These are phyloP conservation scores for Heterotilapia buettikoferi DNA, from an alignment of 2,113 vertebrate genomes.

Conservation along the genomic window DNA sequence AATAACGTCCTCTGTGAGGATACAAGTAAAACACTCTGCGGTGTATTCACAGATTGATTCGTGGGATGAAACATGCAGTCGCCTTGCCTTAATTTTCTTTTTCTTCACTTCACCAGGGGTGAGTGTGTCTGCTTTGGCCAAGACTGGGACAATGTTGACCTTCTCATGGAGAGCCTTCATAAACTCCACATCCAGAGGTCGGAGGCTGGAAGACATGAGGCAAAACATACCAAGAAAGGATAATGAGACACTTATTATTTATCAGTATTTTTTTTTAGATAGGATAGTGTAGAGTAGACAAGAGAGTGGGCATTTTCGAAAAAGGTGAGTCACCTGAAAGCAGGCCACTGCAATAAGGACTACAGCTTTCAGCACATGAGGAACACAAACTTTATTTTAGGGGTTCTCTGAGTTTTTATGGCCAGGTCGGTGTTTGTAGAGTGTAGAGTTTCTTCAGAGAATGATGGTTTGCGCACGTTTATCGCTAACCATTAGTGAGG, in stretches of 20 bases:
- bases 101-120: slow-evolving; percentile 86
- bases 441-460: not conserved
- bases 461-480: not conserved
- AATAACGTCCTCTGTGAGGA: not conserved
- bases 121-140: slow-evolving; percentile 95
- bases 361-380: not conserved
- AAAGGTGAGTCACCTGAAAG: not conserved
- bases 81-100: slow-evolving; percentile 88
- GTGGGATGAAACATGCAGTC: not conserved
- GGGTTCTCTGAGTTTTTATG: not conserved
- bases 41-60: not conserved
- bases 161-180: slow-evolving; percentile 95
- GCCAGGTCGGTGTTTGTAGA: not conserved
- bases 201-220: slow-evolving; percentile 72
- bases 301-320: not conserved
- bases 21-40: not conserved
- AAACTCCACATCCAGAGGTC: slow-evolving; percentile 94
- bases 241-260: not conserved
- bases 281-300: not conserved
- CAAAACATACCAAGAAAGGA: not conserved
- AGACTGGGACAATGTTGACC: slow-evolving; percentile 93
- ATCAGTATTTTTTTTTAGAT: not conserved
- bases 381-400: not conserved
- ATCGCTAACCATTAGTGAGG: not conserved
- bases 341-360: not conserved